phyloP scores from a whole-genome alignment of 1,140 invertebrate genomes.

The Schlechtendalia chinensis region DNA sequence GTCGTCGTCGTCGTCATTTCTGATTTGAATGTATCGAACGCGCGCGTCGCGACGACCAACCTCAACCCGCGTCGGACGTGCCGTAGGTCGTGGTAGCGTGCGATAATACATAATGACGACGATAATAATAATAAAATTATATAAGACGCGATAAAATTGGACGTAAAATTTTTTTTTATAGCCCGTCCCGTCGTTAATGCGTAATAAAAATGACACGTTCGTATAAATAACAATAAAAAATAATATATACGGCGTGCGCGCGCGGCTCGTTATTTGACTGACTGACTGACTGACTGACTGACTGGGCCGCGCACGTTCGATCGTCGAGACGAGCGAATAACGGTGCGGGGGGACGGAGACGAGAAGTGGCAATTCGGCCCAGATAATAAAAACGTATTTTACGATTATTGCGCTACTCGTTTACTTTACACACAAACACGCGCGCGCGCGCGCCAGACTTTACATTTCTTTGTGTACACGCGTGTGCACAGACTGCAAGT shows the following conservation, averaged over 20 bases:
- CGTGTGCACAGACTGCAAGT: neutral
- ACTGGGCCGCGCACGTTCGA: neutral
- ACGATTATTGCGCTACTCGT: conserved; percentile 41
- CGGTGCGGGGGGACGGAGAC: neutral
- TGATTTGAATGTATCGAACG: too few relatives aligned
- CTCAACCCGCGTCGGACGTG: conserved; percentile 21
- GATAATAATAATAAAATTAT: conserved; percentile 20
- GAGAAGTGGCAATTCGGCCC: conserved; percentile 33
- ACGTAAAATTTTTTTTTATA: conserved; percentile 39
- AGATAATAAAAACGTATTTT: conserved; percentile 49
- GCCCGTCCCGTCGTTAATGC: conserved; percentile 35
- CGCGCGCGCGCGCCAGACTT: neutral
- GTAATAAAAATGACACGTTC: conserved; percentile 46
- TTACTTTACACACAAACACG: neutral
- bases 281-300: conserved; percentile 5
- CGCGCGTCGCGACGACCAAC: conserved; percentile 3
- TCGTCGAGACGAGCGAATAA: neutral
- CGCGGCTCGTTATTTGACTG: conserved; percentile 1
- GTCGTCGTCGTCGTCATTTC: too few relatives aligned
- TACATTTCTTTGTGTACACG: too few relatives aligned
- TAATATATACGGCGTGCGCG: neutral
- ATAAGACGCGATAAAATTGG: conserved; percentile 40
- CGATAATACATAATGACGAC: conserved; percentile 18
- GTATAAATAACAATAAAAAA: neutral
- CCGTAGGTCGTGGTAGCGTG: conserved; percentile 28